A percentile compares a stretch with the other conserved stretches of the same genome.
phyloP scores from a whole-genome alignment of 2,113 vertebrate genomes.

The Chaetodon trifascialis region DNA sequence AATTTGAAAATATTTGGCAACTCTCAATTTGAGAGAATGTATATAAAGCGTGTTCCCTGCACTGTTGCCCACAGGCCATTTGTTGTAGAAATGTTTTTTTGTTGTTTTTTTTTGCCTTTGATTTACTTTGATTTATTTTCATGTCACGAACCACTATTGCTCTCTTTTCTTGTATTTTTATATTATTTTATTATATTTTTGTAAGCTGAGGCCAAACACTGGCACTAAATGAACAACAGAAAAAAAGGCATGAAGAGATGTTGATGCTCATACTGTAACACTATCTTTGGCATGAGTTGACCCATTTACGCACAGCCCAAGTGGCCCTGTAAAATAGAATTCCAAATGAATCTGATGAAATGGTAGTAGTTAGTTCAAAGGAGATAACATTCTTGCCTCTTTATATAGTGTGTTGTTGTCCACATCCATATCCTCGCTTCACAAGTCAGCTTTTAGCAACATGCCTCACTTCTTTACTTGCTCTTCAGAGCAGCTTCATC shows the following conservation, averaged over 20 bases:
- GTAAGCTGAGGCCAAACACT: background rate
- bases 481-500: slow-evolving; percentile 32
- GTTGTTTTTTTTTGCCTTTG: background rate
- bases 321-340: slow-evolving; percentile 29
- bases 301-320: slow-evolving; percentile 39
- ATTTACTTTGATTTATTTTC: background rate
- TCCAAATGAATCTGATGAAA: slow-evolving; percentile 43
- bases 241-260: slow-evolving; percentile 2
- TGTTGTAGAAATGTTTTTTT: background rate
- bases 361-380: slow-evolving; percentile 8
- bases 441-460: slow-evolving; percentile 50
- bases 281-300: slow-evolving; percentile 49
- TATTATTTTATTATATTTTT: background rate
- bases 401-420: slow-evolving; percentile 37
- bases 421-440: slow-evolving; percentile 6
- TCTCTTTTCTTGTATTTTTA: slow-evolving; percentile 4
- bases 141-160: background rate
- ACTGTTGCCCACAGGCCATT: background rate
- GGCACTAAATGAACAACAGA: background rate
- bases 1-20: background rate
- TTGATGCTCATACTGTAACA: background rate
- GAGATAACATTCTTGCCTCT: slow-evolving; percentile 4
- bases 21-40: background rate
- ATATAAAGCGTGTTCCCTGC: background rate
- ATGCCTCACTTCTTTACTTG: slow-evolving; percentile 10